A percentile compares a stretch with the other conserved stretches of the same genome.
phyloP scores from a whole-genome alignment of 2,888 invertebrate genomes.

The Heliconius aoede region DNA sequence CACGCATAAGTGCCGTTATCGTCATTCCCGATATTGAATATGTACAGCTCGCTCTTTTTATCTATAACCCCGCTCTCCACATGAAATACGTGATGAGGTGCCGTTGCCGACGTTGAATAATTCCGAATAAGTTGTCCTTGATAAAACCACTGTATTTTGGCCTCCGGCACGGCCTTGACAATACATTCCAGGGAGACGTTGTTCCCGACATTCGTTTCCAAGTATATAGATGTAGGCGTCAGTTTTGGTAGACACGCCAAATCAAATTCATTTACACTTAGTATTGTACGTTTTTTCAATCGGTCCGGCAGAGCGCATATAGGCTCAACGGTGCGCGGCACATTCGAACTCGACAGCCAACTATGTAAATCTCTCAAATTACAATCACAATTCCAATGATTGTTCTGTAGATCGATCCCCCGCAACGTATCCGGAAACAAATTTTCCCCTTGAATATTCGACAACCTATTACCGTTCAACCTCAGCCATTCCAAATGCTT shows the following conservation, averaged over 20 bases:
- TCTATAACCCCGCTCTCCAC: slow-evolving; percentile 89
- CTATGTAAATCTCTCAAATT: slow-evolving; percentile 89
- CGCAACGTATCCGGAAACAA: slow-evolving; percentile 90
- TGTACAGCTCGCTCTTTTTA: slow-evolving; percentile 90
- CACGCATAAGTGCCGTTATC: slow-evolving; percentile 95
- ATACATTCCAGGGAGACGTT: slow-evolving; percentile 92
- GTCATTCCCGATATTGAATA: slow-evolving; percentile 89
- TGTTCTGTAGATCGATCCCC: slow-evolving; percentile 92
- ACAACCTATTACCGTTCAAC: slow-evolving; percentile 91
- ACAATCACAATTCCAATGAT: slow-evolving; percentile 96
- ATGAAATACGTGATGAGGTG: slow-evolving; percentile 87
- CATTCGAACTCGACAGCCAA: slow-evolving; percentile 90
- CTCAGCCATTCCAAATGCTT: slow-evolving; percentile 92
- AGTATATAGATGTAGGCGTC: slow-evolving; percentile 88
- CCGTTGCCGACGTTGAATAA: slow-evolving; percentile 87
- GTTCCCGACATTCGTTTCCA: slow-evolving; percentile 91
- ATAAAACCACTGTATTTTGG: slow-evolving; percentile 92
- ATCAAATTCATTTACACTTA: slow-evolving; percentile 86
- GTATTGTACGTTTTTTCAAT: slow-evolving; percentile 87
- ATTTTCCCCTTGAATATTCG: slow-evolving; percentile 87
- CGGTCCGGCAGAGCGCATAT: slow-evolving; percentile 88
- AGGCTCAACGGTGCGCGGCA: slow-evolving; percentile 91
- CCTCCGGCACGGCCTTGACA: slow-evolving; percentile 91
- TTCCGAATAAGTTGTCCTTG: slow-evolving; percentile 91
- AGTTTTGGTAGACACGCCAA: slow-evolving; percentile 93